Evolutionary conservation across 1,140 invertebrate genomes (phyloP).

Genomic region (Chironomus striatipennis): DNA sequence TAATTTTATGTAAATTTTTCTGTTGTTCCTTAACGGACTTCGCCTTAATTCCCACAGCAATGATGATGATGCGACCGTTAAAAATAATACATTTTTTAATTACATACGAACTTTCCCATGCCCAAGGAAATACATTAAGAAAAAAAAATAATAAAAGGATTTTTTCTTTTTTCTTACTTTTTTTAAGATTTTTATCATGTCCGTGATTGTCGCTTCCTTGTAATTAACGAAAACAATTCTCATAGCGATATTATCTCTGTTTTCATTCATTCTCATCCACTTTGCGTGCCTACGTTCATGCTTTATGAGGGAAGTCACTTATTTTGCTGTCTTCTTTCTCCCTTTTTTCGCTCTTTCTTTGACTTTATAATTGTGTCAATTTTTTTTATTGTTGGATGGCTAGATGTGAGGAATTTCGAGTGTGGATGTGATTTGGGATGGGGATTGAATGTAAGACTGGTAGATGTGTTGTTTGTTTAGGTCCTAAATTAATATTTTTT

Average conservation of each 20-base stretch:
- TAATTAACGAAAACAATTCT: conserved; percentile 8
- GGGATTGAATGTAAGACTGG: too few relatives aligned
- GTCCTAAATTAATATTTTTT: too few relatives aligned
- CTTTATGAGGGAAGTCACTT: neutral
- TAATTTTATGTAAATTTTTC: too few relatives aligned
- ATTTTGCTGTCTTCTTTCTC: neutral
- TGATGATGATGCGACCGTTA: neutral
- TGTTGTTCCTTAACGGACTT: neutral
- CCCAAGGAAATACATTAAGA: neutral
- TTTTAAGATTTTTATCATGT: neutral
- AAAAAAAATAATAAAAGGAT: neutral
- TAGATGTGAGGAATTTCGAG: too few relatives aligned
- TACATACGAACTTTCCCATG: neutral
- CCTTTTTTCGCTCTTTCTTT: too few relatives aligned
- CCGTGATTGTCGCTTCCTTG: conserved; percentile 5
- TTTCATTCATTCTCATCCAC: neutral
- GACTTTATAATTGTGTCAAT: too few relatives aligned
- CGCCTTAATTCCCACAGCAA: neutral
- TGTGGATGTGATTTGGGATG: too few relatives aligned
- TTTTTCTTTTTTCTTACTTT: neutral
- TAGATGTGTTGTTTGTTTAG: too few relatives aligned
- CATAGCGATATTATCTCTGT: neutral
- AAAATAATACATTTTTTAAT: neutral
- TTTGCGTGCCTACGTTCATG: neutral
- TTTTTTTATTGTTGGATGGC: too few relatives aligned